Conservation (phyloP, 2,888 invertebrate genomes). For the Pterostichus niger region DNA sequence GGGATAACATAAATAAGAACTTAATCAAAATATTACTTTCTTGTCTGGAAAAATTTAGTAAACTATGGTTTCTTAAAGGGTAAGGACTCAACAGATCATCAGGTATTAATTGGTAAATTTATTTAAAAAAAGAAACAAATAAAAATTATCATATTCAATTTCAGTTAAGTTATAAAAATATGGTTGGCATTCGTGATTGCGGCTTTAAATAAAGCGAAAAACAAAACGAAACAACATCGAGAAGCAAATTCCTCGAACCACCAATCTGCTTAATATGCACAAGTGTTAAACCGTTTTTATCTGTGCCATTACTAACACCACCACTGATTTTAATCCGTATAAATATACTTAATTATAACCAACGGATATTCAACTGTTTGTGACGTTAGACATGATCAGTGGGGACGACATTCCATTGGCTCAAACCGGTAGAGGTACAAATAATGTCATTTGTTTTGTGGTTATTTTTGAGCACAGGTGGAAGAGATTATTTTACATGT, state of each 20-base stretch:
- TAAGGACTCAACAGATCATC: background rate
- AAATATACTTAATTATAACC: conserved; percentile 59
- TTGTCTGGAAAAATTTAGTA: too few relatives aligned
- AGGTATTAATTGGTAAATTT: background rate
- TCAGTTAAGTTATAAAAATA: conserved; percentile 60
- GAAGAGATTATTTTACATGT: conserved; percentile 23
- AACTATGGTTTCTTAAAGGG: background rate
- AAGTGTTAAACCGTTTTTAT: conserved; percentile 38
- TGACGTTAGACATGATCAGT: conserved; percentile 46
- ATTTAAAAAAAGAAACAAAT: background rate
- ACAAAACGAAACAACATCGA: conserved; percentile 39
- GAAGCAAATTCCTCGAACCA: conserved; percentile 29
- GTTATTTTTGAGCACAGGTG: conserved; percentile 45
- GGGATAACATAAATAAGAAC: too few relatives aligned
- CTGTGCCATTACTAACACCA: conserved; percentile 52
- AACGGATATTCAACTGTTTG: conserved; percentile 35
- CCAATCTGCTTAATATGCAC: conserved; percentile 59
- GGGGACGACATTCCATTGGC: conserved; percentile 35
- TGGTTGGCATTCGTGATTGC: conserved; percentile 50
- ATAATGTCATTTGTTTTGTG: conserved; percentile 55
- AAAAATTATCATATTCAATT: conserved; percentile 23
- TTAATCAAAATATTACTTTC: too few relatives aligned
- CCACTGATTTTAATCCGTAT: conserved; percentile 47
- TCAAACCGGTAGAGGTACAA: conserved; percentile 28
- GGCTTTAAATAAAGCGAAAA: conserved; percentile 36